A percentile compares a stretch with the other conserved stretches of the same genome.
phyloP scores from a whole-genome alignment of 2,113 vertebrate species.

The Anarrhichthys ocellatus region DNA sequence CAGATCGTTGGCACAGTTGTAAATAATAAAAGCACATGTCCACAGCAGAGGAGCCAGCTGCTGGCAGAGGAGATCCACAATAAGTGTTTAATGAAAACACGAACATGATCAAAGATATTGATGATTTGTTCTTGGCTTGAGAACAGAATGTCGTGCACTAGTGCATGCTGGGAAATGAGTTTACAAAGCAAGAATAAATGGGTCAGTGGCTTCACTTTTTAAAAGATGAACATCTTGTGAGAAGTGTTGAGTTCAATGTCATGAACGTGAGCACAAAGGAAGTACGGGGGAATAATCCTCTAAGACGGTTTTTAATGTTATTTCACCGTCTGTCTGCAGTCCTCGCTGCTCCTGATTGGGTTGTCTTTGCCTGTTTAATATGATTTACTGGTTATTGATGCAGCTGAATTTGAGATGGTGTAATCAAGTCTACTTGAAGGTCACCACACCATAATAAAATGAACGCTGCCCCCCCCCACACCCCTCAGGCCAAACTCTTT shows the following conservation, averaged over 20 bases:
- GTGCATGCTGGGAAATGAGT: neutral
- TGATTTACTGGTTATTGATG: constrained; percentile 32
- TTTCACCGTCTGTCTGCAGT: neutral
- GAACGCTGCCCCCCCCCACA: neutral
- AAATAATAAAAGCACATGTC: constrained; percentile 47
- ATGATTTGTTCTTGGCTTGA: neutral
- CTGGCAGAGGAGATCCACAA: neutral
- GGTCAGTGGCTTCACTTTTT: neutral
- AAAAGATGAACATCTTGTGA: neutral
- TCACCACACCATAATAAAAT: constrained; percentile 9
- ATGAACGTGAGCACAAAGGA: neutral
- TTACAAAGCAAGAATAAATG: neutral
- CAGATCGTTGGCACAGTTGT: constrained; percentile 25
- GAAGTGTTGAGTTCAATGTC: neutral
- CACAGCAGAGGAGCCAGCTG: neutral
- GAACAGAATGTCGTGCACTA: neutral
- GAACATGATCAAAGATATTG: neutral
- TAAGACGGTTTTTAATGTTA: neutral
- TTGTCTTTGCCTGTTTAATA: neutral
- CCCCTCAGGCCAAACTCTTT: neutral
- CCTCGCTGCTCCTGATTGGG: constrained; percentile 44
- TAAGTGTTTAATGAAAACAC: neutral
- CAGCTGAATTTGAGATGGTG: constrained; percentile 3
- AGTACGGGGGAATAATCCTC: neutral
- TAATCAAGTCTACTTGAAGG: constrained; percentile 20